Conservation (phyloP, 2,797 vertebrate genomes). For the Acanthurus leucopareius region DNA sequence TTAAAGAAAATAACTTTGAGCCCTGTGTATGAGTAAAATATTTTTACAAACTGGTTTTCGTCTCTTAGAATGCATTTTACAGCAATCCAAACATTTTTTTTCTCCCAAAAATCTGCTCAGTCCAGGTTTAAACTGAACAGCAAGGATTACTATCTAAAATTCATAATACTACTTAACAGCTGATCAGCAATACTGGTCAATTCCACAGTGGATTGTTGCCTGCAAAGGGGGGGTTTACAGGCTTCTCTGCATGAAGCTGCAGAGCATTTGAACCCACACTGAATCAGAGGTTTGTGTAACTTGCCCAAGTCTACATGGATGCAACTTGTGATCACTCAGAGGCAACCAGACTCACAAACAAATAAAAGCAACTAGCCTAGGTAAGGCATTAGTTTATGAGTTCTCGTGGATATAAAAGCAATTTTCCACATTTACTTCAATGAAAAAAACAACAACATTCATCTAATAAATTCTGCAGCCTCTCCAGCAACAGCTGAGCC, state of each 20-base stretch:
- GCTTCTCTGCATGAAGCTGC: slow-evolving; percentile 25
- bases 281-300: slow-evolving; percentile 13
- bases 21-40: slow-evolving; percentile 35
- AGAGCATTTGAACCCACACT: background rate
- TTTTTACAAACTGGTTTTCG: slow-evolving; percentile 44
- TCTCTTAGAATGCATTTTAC: slow-evolving; percentile 41
- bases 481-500: background rate
- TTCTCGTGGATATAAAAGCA: background rate
- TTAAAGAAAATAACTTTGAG: background rate
- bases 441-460: background rate
- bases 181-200: slow-evolving; percentile 15
- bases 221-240: slow-evolving; percentile 33
- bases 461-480: background rate
- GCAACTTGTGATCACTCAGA: background rate
- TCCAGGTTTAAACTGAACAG: slow-evolving; percentile 40
- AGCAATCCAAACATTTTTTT: slow-evolving; percentile 54
- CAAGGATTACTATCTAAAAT: slow-evolving; percentile 54
- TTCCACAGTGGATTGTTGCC: slow-evolving; percentile 38
- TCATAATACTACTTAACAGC: slow-evolving; percentile 60
- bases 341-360: background rate
- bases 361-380: background rate
- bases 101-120: slow-evolving; percentile 51
- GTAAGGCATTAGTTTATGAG: background rate
- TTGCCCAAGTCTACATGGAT: slow-evolving; percentile 3
- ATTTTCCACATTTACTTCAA: background rate